A percentile compares a stretch with the other conserved stretches of the same genome.
phyloP scores from a whole-genome alignment of 2,113 vertebrate genomes.

The Stigmatopora nigra region DNA sequence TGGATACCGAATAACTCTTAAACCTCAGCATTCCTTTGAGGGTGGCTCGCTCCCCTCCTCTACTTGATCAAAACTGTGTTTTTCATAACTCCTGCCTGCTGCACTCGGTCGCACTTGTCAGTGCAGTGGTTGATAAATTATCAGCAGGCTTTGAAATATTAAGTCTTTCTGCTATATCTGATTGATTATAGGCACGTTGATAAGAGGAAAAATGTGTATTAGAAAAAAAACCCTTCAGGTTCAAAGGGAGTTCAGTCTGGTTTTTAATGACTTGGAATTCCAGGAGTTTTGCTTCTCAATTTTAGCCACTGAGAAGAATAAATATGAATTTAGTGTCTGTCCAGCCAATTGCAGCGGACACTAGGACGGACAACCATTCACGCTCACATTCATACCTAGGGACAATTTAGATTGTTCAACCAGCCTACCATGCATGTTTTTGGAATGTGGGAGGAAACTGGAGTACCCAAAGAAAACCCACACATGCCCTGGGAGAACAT shows the following conservation, averaged over 20 bases:
- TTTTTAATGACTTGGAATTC: slow-evolving; percentile 8
- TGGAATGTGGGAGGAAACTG: too few species aligned
- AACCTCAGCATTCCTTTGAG: slow-evolving; percentile 12
- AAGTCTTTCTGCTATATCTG: slow-evolving; percentile 24
- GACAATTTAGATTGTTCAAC: too few species aligned
- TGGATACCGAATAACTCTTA: slow-evolving; percentile 28
- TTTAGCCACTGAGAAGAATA: slow-evolving; percentile 38
- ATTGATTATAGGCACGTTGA: slow-evolving; percentile 21
- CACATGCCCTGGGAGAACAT: too few species aligned
- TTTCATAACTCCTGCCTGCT: slow-evolving; percentile 25
- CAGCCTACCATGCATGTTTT: too few species aligned
- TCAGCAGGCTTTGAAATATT: slow-evolving; percentile 41
- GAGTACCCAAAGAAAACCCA: too few species aligned
- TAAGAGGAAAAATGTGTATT: slow-evolving; percentile 9
- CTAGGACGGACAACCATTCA: too few species aligned
- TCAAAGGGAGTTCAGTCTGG: slow-evolving; percentile 25
- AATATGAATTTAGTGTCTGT: slow-evolving; percentile 52
- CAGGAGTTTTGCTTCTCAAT: slow-evolving; percentile 19
- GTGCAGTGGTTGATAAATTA: slow-evolving; percentile 29
- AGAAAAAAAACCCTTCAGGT: slow-evolving; percentile 16
- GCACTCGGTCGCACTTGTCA: slow-evolving; percentile 22
- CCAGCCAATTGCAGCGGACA: background rate
- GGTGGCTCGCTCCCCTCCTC: slow-evolving; percentile 16
- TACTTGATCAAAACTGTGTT: slow-evolving; percentile 33
- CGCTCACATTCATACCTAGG: too few species aligned